Conservation (phyloP, 35 echinoderm and acorn worm genomes). For the Ptychodera flava region DNA sequence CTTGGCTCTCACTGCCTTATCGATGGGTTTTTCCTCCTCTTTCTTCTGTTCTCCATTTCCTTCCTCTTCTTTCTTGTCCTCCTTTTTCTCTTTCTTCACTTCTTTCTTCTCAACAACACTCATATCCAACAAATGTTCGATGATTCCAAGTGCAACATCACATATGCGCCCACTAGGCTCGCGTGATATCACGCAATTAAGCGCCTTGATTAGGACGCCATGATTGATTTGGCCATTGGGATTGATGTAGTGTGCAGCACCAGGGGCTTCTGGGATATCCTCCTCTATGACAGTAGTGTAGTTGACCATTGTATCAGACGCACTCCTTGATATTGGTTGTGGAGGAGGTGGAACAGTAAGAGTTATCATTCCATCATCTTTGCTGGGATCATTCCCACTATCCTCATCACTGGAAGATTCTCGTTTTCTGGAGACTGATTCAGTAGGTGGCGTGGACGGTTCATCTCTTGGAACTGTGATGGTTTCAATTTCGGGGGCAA, state of each 20-base stretch:
- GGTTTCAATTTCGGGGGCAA: not conserved
- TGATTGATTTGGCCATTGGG: conserved; percentile 95
- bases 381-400: not conserved
- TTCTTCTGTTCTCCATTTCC: conserved; percentile 47
- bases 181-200: conserved; percentile 83
- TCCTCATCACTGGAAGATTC: not conserved
- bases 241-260: conserved; percentile 89
- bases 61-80: conserved; percentile 53
- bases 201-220: conserved; percentile 75
- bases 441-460: conserved; percentile 2
- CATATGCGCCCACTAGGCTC: conserved; percentile 84
- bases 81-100: conserved; percentile 62
- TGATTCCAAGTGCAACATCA: conserved; percentile 81
- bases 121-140: conserved; percentile 86
- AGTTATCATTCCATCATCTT: not conserved
- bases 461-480: conserved; percentile 6
- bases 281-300: conserved; percentile 76
- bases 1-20: not conserved
- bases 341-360: conserved; percentile 15
- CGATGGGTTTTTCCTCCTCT: not conserved
- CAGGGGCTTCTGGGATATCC: conserved; percentile 81
- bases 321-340: conserved; percentile 57
- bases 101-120: conserved; percentile 75
- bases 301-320: conserved; percentile 94
- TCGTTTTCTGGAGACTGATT: not conserved